These are phyloP conservation scores for Zaprionus nigranus DNA, from an alignment of 1,140 invertebrate species.

Conservation along the genomic window DNA sequence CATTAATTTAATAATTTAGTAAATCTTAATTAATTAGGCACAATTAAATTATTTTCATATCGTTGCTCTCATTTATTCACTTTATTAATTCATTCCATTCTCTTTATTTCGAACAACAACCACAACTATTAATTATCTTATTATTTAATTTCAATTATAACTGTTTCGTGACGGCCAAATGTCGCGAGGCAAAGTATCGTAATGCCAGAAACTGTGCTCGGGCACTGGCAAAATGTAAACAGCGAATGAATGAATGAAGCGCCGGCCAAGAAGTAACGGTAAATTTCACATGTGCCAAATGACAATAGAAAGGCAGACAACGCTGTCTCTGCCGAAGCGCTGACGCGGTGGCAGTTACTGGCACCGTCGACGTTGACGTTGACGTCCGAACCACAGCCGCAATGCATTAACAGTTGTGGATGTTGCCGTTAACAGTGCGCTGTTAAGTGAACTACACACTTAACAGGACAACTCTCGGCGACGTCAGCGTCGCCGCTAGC, in stretches of 20 bases:
- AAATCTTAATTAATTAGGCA: neutral
- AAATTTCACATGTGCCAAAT: conserved; percentile 81
- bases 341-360: neutral
- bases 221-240: conserved; percentile 71
- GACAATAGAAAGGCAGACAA: conserved; percentile 67
- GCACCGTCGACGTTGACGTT: conserved; percentile 26
- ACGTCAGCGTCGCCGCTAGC: conserved; percentile 11
- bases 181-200: conserved; percentile 14
- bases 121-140: conserved; percentile 2
- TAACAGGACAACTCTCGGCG: conserved; percentile 48
- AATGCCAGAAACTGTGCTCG: conserved; percentile 62
- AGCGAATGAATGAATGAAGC: conserved; percentile 78
- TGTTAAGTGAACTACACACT: conserved; percentile 43
- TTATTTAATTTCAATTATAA: neutral
- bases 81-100: neutral
- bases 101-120: neutral
- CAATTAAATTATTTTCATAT: neutral
- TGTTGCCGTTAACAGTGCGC: conserved; percentile 56
- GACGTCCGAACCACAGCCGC: conserved; percentile 3
- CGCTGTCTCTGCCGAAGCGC: conserved; percentile 11
- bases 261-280: conserved; percentile 74
- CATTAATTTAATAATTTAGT: neutral
- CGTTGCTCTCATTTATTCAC: neutral
- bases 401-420: conserved; percentile 60
- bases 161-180: neutral